Conservation (phyloP, 2,888 invertebrate species). For the Coleophora flavipennella region DNA sequence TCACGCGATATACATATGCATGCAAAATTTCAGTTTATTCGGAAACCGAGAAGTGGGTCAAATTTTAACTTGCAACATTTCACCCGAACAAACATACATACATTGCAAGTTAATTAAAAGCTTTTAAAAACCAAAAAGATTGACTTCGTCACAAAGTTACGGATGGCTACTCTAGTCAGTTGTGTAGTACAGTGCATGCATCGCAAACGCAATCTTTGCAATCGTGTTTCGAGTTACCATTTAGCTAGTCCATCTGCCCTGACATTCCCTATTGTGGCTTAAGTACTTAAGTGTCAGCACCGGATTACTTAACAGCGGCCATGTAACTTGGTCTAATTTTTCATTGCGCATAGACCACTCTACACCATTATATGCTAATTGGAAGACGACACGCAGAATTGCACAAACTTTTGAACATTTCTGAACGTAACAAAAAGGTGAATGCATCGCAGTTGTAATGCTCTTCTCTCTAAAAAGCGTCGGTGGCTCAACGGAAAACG, state of each 20-base stretch:
- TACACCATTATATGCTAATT: constrained; percentile 52
- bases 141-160: no score
- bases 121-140: no score
- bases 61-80: no score
- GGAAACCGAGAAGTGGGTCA: no score
- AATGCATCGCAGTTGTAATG: constrained; percentile 8
- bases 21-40: no score
- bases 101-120: no score
- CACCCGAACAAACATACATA: no score
- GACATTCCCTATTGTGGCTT: constrained; percentile 15
- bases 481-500: no score
- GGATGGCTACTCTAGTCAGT: neutral
- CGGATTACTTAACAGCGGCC: constrained; percentile 34
- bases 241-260: constrained; percentile 3
- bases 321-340: constrained; percentile 46
- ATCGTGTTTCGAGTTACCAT: neutral
- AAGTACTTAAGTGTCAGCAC: constrained; percentile 21
- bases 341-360: constrained; percentile 24
- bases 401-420: constrained; percentile 26
- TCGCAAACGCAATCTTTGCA: neutral
- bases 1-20: no score
- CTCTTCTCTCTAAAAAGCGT: no score
- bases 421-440: constrained; percentile 10
- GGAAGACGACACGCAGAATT: constrained; percentile 45
- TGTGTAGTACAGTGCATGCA: neutral